Percentiles rank a stretch among this genome's conserved stretches.
phyloP scores from a whole-genome alignment of 2,113 vertebrate species.

The chimpanzee (Pan troglodytes) region DNA sequence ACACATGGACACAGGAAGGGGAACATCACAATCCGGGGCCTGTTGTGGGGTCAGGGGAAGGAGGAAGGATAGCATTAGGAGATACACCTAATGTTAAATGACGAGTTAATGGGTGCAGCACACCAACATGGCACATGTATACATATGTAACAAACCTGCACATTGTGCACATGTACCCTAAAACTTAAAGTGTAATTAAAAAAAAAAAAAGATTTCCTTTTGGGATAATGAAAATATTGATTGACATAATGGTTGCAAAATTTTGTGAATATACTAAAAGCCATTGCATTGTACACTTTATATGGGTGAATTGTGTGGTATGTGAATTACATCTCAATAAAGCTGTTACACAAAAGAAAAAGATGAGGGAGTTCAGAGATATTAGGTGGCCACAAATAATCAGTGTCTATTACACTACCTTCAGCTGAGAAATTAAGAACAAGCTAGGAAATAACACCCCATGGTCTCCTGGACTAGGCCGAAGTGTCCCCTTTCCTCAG shows the following conservation, averaged over 20 bases:
- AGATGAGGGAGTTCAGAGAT: neutral
- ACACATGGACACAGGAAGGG: no score
- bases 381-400: neutral
- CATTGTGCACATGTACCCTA: no score
- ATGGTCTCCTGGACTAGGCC: neutral
- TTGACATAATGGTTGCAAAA: neutral
- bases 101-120: no score
- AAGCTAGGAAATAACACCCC: neutral
- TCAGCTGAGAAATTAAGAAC: neutral
- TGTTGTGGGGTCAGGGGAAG: no score
- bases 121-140: no score
- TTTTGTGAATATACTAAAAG: neutral
- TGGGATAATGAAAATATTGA: neutral
- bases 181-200: no score
- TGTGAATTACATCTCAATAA: neutral
- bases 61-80: no score
- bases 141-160: no score
- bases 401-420: neutral
- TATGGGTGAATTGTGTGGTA: neutral
- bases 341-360: neutral
- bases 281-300: neutral
- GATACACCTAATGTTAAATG: no score
- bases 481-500: neutral
- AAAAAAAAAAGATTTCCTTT: neutral
- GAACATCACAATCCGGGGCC: no score